A percentile compares a stretch with the other conserved stretches of the same genome.
These are phyloP conservation scores for Halocynthia roretzi DNA, from an alignment of 23 tunicate species.

Conservation along the genomic window DNA sequence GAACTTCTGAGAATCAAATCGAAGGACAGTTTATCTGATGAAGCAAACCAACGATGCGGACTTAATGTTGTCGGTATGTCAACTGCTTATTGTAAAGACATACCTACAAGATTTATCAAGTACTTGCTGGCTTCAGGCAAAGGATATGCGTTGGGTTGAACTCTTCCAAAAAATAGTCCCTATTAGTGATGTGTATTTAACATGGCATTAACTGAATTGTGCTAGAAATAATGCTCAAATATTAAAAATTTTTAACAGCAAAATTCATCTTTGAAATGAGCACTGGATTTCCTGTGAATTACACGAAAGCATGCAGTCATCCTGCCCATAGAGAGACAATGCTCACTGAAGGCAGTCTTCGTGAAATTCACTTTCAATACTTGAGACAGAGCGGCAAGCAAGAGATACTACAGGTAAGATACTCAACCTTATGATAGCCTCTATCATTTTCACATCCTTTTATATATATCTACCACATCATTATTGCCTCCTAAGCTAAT, in stretches of 20 bases:
- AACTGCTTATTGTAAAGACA: conserved; percentile 1
- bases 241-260: background rate
- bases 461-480: too few relatives aligned
- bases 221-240: too few relatives aligned
- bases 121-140: too few relatives aligned
- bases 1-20: conserved; percentile 3
- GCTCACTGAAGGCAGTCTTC: background rate
- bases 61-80: conserved; percentile 15
- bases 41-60: background rate
- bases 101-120: too few relatives aligned
- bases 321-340: background rate
- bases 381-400: background rate
- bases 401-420: conserved; percentile 10
- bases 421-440: background rate
- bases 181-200: background rate
- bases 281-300: conserved; percentile 27
- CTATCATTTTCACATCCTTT: too few relatives aligned
- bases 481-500: too few relatives aligned
- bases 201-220: too few relatives aligned
- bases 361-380: conserved; percentile 20
- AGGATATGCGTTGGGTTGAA: too few relatives aligned
- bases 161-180: background rate
- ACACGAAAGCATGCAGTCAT: background rate
- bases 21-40: background rate
- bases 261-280: conserved; percentile 20